Percentiles rank a stretch among this genome's conserved stretches.
Evolutionary conservation across 2,888 invertebrate genomes (phyloP).

Genomic region (Chymomyza procnemis): DNA sequence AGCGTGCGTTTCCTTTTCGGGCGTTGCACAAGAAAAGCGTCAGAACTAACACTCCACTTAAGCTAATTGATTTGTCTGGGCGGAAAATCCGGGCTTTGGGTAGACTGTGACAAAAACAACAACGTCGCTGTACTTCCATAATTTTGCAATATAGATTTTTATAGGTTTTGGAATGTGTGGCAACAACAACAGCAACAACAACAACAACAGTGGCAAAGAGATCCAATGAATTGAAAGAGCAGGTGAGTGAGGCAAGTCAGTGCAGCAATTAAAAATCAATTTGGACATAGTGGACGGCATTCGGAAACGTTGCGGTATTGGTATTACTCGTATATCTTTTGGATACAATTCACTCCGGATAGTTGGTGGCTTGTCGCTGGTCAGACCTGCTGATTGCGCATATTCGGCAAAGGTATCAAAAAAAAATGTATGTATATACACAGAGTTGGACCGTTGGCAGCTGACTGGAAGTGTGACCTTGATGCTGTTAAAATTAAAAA

Average conservation of each 20-base stretch:
- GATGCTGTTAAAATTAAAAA: background rate
- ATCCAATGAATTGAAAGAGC: background rate
- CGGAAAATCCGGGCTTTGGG: no score
- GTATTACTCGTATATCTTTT: background rate
- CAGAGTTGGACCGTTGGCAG: background rate
- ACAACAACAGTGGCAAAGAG: background rate
- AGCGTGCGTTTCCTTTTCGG: background rate
- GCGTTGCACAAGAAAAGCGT: background rate
- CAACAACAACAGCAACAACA: background rate
- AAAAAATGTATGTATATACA: no score
- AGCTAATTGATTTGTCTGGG: background rate
- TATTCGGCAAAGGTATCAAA: background rate
- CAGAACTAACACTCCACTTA: background rate
- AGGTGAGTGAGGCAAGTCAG: background rate
- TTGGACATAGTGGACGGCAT: constrained; percentile 35
- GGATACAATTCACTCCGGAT: background rate
- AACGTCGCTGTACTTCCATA: constrained; percentile 14
- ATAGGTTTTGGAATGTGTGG: background rate
- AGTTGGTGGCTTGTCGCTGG: background rate
- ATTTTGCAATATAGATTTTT: constrained; percentile 6
- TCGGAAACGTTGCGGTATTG: constrained; percentile 20
- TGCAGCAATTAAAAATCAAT: constrained; percentile 51
- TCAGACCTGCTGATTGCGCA: background rate
- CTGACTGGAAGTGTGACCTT: background rate
- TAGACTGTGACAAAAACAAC: background rate